These are phyloP conservation scores for Urocyon cinereoargenteus DNA, from an alignment of 2,797 vertebrate genomes.

Conservation along the genomic window DNA sequence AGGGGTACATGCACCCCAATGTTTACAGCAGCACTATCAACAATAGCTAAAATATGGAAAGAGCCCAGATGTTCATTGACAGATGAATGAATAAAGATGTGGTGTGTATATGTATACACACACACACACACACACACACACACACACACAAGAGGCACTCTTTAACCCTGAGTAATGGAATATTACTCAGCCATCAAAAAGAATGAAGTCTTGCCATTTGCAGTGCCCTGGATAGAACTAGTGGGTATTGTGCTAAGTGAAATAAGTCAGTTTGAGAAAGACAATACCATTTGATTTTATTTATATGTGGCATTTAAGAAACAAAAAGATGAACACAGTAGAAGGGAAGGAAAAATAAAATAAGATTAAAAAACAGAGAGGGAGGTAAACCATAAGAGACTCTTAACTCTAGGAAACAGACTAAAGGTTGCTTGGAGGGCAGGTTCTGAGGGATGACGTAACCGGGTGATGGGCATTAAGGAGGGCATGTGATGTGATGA, in stretches of 20 bases:
- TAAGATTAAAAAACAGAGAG: background rate
- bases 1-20: too few relatives aligned
- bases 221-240: background rate
- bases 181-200: background rate
- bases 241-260: background rate
- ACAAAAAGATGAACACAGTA: background rate
- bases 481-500: background rate
- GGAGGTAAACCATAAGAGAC: background rate
- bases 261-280: background rate
- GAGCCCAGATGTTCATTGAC: background rate
- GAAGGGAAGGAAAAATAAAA: background rate
- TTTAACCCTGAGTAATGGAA: background rate
- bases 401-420: background rate
- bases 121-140: too few relatives aligned
- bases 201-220: background rate
- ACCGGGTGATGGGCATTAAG: background rate
- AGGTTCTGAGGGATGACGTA: background rate
- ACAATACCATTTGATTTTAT: background rate
- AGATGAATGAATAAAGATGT: background rate
- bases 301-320: background rate
- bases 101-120: background rate
- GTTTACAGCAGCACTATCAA: too few relatives aligned
- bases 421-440: background rate
- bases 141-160: too few relatives aligned
- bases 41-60: background rate